A percentile compares a stretch with the other conserved stretches of the same genome.
phyloP scores from a whole-genome alignment of 2,797 vertebrate genomes.

The Poeciliopsis paucimaculata region DNA sequence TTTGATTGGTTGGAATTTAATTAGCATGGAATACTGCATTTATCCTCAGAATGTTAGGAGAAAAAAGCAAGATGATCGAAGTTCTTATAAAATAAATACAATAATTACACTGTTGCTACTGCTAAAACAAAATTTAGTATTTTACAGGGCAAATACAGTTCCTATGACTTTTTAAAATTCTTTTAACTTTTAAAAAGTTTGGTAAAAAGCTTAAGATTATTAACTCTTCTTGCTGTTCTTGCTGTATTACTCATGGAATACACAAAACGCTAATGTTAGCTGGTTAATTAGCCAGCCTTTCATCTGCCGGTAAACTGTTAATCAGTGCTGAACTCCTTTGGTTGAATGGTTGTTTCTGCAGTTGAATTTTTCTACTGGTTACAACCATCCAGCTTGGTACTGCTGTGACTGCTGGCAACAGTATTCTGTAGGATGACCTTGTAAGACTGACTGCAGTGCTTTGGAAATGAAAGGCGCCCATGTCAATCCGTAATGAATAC shows the following conservation, averaged over 20 bases:
- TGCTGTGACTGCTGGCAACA: no score
- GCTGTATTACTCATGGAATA: background rate
- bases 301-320: no score
- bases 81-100: background rate
- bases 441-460: no score
- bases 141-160: background rate
- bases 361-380: no score
- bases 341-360: no score
- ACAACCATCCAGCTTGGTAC: no score
- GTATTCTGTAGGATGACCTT: no score
- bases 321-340: no score
- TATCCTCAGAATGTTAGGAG: background rate
- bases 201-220: background rate
- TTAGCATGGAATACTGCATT: background rate
- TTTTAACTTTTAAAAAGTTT: background rate
- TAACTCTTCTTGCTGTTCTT: background rate
- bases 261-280: background rate
- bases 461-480: no score
- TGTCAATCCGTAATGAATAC: background rate
- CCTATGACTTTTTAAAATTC: background rate
- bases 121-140: background rate
- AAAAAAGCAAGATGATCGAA: no score
- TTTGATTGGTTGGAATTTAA: background rate
- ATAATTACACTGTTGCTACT: background rate
- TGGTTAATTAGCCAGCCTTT: background rate